These are phyloP conservation scores for Heliangelus exortis DNA, from an alignment of 2,797 vertebrate genomes.

Conservation along the genomic window DNA sequence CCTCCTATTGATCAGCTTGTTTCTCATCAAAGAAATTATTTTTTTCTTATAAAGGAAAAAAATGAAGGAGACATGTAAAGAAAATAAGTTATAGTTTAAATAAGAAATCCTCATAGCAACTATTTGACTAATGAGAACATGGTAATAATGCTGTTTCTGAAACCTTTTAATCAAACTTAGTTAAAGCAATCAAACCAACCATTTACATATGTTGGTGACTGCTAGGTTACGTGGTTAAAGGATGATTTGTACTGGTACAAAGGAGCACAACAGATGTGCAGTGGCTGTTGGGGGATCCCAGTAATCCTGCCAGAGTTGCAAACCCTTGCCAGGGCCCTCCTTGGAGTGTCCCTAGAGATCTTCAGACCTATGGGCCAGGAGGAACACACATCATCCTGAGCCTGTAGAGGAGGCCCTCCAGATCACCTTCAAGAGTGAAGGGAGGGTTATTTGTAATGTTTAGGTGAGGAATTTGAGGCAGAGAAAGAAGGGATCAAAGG, in stretches of 20 bases:
- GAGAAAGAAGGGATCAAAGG: neutral
- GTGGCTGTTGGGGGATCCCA: fast-evolving
- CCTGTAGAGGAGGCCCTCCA: fast-evolving
- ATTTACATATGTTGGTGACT: neutral
- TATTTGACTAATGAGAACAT: neutral
- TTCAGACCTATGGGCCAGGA: fast-evolving
- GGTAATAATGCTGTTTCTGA: neutral
- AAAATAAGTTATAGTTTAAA: neutral
- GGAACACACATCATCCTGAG: fast-evolving
- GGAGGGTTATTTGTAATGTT: neutral
- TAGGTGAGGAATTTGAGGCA: neutral
- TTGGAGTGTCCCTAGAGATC: neutral
- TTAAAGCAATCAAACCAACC: neutral
- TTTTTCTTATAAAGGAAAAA: neutral
- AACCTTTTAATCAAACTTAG: neutral
- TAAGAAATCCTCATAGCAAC: neutral
- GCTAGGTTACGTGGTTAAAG: neutral
- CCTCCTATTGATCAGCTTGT: neutral
- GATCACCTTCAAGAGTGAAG: neutral
- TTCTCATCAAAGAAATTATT: neutral
- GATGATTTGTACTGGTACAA: neutral
- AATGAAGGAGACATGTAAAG: neutral
- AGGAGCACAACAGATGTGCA: neutral
- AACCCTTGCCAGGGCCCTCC: neutral
- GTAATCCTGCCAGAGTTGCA: fast-evolving